phyloP scores from a whole-genome alignment of 2,888 invertebrate species.

The Brenthis daphne region DNA sequence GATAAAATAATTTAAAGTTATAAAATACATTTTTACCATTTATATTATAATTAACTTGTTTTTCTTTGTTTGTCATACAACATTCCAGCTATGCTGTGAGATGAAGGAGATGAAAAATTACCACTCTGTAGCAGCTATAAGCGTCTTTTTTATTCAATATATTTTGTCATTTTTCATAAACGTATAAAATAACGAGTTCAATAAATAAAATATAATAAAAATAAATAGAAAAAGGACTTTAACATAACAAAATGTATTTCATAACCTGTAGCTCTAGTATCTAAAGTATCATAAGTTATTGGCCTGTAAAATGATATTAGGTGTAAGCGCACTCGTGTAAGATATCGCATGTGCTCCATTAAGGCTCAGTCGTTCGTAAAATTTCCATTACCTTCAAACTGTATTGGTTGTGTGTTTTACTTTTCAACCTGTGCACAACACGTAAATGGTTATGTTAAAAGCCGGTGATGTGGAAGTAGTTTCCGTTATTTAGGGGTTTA shows the following conservation, averaged over 20 bases:
- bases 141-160: no score
- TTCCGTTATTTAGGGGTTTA: constrained; percentile 12
- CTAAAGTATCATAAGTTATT: constrained; percentile 10
- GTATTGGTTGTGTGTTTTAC: constrained; percentile 36
- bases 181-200: no score
- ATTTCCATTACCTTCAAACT: constrained; percentile 39
- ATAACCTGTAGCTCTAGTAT: neutral
- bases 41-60: no score
- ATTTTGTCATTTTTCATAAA: no score
- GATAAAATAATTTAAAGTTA: no score
- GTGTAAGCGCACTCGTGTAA: constrained; percentile 37
- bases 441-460: constrained; percentile 12
- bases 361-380: constrained; percentile 39
- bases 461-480: constrained; percentile 1
- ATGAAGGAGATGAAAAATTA: no score
- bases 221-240: no score
- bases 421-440: constrained; percentile 20
- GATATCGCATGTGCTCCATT: constrained; percentile 40
- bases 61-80: no score
- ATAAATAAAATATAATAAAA: no score
- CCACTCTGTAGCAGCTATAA: no score
- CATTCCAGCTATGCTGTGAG: no score
- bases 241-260: neutral
- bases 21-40: no score
- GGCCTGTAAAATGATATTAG: constrained; percentile 19